These are phyloP conservation scores for Sitobion miscanthi DNA, from an alignment of 1,140 invertebrate genomes.

Conservation along the genomic window DNA sequence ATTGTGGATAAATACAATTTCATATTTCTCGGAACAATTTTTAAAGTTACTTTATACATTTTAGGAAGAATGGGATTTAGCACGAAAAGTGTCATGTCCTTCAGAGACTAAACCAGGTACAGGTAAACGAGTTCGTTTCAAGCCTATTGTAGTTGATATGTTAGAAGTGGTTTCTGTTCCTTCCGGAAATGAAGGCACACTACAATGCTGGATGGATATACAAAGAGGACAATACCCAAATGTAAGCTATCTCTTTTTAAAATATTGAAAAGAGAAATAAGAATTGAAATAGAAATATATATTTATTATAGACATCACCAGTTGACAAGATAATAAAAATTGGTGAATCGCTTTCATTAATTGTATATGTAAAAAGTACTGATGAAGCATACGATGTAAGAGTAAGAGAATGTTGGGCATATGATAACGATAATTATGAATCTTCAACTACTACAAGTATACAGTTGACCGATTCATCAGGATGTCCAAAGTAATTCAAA, in stretches of 20 bases:
- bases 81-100: constrained; percentile 70
- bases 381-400: constrained; percentile 71
- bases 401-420: constrained; percentile 77
- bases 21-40: not conserved
- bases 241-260: constrained; percentile 63
- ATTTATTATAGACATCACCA: constrained; percentile 65
- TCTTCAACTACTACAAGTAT: constrained; percentile 68
- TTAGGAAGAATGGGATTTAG: constrained; percentile 68
- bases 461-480: constrained; percentile 71
- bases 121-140: constrained; percentile 71
- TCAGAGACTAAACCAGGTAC: constrained; percentile 64
- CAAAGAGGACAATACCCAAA: constrained; percentile 74
- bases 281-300: not conserved
- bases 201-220: constrained; percentile 81
- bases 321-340: constrained; percentile 72
- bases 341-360: constrained; percentile 73
- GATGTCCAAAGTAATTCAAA: constrained; percentile 69
- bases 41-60: constrained; percentile 35
- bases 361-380: constrained; percentile 74
- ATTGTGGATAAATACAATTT: not conserved
- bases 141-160: constrained; percentile 76
- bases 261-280: not conserved
- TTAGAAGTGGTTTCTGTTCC: constrained; percentile 73
- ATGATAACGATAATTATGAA: constrained; percentile 72
- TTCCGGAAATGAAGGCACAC: constrained; percentile 66